Evolutionary conservation across 92 coral and sea anemone species (phyloP), one percentile per base, ranked within the genome.

Genomic region (Palythoa grandis): DNA sequence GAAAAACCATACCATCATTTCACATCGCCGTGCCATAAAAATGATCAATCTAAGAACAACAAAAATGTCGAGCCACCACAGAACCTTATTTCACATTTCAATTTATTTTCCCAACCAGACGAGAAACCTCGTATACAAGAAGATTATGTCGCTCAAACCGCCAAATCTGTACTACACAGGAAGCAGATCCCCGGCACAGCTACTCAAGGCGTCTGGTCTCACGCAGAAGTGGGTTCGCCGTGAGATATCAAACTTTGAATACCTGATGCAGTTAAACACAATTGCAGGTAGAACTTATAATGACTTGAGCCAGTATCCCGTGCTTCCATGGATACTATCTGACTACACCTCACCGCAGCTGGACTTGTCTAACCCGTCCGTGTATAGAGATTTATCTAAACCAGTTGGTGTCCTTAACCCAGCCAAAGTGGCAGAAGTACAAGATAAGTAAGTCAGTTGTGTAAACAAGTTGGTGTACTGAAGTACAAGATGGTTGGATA

Each of bases 231-330:
- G 99, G 99, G 94, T 96, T n/a, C 93, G 92, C 38, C 87, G 96
- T 83, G 98, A 96, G 73, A 90, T 96, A 23, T 94, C 98, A 17
- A 96, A 95, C 86, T 96, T 96, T 85, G 98, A 96, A 86, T 96
- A 96, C 89, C 86, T 96, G 9, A 94, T 96, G 93, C 98, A 96
- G 91, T 88, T 96, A 50, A 96, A 96, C 90, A 96, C 98, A 69
- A 96, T 96, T 83, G 98, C 98, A 76, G 98, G 98, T 25, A 93
- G 98, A 83, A 94, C 98, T 48, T 96, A 92, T 89, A 94, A 94
- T 52, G 98, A 94, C 83, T 85, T 96, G 88, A 94, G 98, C 84
- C 98, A 96, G 85, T 96, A 96, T 68, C 98, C 98, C 47, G 92
- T 96, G 79, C 94, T 96, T 38, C 98, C 98, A 19, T 96, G 98